A percentile compares a stretch with the other conserved stretches of the same genome.
phyloP scores from a whole-genome alignment of 2,113 vertebrate genomes.

The Cyprinodon variegatus region DNA sequence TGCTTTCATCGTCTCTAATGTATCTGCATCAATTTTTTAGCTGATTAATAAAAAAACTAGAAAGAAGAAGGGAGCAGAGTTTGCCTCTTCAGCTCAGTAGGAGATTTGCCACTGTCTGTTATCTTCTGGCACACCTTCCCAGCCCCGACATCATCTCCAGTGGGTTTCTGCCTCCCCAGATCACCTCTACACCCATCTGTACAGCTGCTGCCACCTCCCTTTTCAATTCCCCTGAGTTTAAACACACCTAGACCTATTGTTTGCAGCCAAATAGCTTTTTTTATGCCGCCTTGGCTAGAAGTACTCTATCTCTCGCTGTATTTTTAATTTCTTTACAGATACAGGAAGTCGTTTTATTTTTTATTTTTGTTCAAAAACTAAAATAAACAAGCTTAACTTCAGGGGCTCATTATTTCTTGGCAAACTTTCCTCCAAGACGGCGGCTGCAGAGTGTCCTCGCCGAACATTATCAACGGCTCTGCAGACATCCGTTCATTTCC shows the following conservation, averaged over 20 bases:
- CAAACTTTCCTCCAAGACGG: background rate
- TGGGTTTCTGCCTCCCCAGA: conserved; percentile 4
- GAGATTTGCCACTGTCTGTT: background rate
- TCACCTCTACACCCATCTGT: conserved; percentile 18
- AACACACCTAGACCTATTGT: conserved; percentile 7
- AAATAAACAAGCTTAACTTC: background rate
- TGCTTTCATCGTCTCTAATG: background rate
- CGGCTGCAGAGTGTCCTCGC: background rate
- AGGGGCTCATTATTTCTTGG: background rate
- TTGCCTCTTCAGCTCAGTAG: background rate
- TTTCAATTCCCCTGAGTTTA: background rate
- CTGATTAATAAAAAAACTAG: background rate
- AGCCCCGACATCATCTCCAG: background rate
- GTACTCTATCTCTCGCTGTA: background rate
- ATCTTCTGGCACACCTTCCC: background rate
- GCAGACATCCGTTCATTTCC: conserved; percentile 43
- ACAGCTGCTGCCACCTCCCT: conserved; percentile 9
- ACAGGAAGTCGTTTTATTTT: background rate
- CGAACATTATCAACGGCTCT: conserved; percentile 34
- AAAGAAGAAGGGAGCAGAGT: background rate
- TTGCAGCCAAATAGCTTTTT: background rate
- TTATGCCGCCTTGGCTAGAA: background rate
- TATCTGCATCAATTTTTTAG: background rate
- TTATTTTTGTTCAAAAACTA: background rate
- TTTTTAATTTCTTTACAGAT: background rate